Percentiles rank a stretch among this genome's conserved stretches.
phyloP scores from a whole-genome alignment of 2,113 vertebrate species.

The Actenoides lindsayi region DNA sequence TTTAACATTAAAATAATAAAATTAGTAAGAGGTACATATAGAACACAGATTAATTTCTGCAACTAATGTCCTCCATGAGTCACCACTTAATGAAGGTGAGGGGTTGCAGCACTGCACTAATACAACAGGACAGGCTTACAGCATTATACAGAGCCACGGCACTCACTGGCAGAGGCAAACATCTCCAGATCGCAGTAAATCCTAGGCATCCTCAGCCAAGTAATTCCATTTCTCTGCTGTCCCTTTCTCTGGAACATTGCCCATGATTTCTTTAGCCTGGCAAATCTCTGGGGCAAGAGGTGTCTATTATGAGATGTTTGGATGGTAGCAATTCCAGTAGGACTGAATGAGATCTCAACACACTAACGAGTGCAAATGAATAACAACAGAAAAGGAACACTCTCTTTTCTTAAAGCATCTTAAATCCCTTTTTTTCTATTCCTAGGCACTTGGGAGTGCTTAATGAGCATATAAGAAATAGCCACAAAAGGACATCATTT shows the following conservation, averaged over 20 bases:
- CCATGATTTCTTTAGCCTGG: conserved; percentile 33
- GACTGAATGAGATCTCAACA: conserved; percentile 6
- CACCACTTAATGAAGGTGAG: neutral
- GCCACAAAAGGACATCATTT: neutral
- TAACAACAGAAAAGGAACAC: conserved; percentile 20
- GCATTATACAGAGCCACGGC: neutral
- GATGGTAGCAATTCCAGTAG: neutral
- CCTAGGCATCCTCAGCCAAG: neutral
- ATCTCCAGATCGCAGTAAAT: neutral
- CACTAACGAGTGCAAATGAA: conserved; percentile 36
- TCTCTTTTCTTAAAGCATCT: conserved; percentile 29
- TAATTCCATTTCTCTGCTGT: conserved; percentile 28
- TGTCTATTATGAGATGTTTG: conserved; percentile 26
- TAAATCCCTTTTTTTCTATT: conserved; percentile 33
- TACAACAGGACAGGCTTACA: neutral
- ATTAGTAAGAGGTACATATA: neutral
- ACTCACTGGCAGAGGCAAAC: neutral
- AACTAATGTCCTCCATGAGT: neutral
- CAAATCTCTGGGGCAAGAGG: conserved; percentile 9
- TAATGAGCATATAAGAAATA: conserved; percentile 33
- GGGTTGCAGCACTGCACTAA: neutral
- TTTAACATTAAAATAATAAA: neutral
- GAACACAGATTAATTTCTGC: neutral
- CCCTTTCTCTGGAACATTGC: conserved; percentile 22
- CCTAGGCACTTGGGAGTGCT: neutral